Base-by-base conservation (phyloP, 2,888 invertebrate species). In the Pelosia muscerda region DNA sequence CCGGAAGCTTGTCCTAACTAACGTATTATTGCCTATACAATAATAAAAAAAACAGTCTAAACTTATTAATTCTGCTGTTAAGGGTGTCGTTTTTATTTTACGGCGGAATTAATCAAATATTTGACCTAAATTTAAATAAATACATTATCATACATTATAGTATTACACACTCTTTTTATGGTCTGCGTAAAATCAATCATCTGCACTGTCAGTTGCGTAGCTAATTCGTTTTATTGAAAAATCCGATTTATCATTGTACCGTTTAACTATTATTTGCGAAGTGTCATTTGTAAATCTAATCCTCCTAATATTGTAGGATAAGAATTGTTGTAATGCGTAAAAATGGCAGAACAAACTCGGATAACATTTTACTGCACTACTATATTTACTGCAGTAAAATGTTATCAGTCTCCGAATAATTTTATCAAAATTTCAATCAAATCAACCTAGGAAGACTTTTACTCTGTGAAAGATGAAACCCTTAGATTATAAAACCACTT, bases 271-370 rank as follows among this genome's bases (percentile, higher is more conserved):
- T 15, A 38, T 38, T 68, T 68, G 54, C 57, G 15, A 34, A 68
- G 66, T 76, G 66, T 78, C 68, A 64, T 76, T 77, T 77, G 74
- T 76, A 72, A 70, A 42, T 69, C 55, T 28, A 53, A 55, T 26
- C 34, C 34, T 34, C 10, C 34, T 13, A 34, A 34, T 34, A 34
- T 34, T 34, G 13, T 31, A 31, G 9, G 9, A 31, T 31, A 1
- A 8, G 31, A 31, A 34, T 9, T 3, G 6, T 15, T 38, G 15
- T 38, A 38, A 38, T 38, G 38, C 15, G 4, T 15, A 38, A 38
- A 28, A 38, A 38, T 19, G 15, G 0, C 15, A 15, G 4, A 38
- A 38, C 11, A 1, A 15, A 38, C 15, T 38, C 15, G 15, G 4
- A 38, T 38, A 4, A 15, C 15, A 38, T 6, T 4, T 28, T 34